A percentile compares a stretch with the other conserved stretches of the same genome.
Evolutionary conservation across 2,797 vertebrate species (phyloP).

Genomic region (Sus cebifrons): DNA sequence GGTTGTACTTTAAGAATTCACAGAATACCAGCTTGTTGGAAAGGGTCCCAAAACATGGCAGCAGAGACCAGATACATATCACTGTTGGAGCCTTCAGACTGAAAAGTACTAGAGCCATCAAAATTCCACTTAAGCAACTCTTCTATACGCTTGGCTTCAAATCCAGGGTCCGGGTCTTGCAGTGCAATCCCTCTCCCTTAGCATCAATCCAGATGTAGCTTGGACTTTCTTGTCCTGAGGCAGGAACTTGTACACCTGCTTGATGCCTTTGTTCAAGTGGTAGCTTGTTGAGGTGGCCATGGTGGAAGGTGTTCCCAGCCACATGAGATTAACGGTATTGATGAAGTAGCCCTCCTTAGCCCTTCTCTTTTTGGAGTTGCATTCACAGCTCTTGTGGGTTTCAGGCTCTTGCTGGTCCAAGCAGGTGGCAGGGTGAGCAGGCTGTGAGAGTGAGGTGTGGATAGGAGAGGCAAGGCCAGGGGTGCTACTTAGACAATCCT

Average conservation of each 20-base stretch:
- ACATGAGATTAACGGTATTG: background rate
- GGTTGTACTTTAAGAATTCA: constrained; percentile 98
- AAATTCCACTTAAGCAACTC: constrained; percentile 99
- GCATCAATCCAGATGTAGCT: constrained; percentile 98
- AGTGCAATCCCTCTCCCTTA: constrained; percentile 96
- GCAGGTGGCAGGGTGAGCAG: background rate
- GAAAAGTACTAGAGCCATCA: constrained; percentile 98
- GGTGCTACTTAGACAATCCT: too few relatives aligned
- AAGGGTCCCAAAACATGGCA: constrained; percentile 98
- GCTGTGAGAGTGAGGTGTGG: too few relatives aligned
- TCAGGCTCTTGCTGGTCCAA: constrained; percentile 34
- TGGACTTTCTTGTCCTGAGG: constrained; percentile 97
- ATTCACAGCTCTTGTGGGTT: background rate
- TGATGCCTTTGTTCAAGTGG: constrained; percentile 96
- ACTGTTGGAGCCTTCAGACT: constrained; percentile 98
- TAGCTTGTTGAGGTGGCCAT: constrained; percentile 97
- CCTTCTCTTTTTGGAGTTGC: constrained; percentile 58
- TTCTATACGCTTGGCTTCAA: constrained; percentile 96
- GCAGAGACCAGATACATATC: constrained; percentile 98
- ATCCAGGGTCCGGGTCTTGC: constrained; percentile 98
- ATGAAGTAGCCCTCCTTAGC: constrained; percentile 3
- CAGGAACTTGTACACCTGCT: constrained; percentile 97
- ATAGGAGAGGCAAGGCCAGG: too few relatives aligned
- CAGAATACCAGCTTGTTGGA: constrained; percentile 99
- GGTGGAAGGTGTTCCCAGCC: constrained; percentile 85